Base-by-base conservation (phyloP, 2,888 invertebrate species). In the Chironomus tentans region DNA sequence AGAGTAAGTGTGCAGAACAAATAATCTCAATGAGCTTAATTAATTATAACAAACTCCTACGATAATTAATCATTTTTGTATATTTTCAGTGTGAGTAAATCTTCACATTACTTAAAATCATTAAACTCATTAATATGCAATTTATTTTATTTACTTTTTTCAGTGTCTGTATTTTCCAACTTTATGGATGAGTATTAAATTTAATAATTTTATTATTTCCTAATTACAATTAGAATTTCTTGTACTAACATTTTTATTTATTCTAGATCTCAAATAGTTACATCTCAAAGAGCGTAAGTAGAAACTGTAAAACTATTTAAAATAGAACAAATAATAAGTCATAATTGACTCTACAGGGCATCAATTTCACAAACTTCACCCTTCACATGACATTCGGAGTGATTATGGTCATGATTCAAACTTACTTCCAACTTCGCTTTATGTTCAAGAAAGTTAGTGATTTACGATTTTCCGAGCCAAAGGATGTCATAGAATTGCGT, bases 301-400 rank as follows among this genome's bases (percentile, higher is more conserved):
- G 5, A 22, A 46, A 38, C 18, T 13, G 0, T 2, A 13, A 5
- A 13, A n/a, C 48, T 15, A 18, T 0, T 10, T 1, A 24, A 28
- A 22, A 47, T 50, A n/a, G 13, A 21, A 2, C n/a, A 46, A 61
- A 70, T 72, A 28, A 4, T 4, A 28, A 28, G 28, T 77, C 21
- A 65, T 46, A 21, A 68, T 77, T 77, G 78, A 78, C 78, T 78
- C 85, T n/a, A 3, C 84, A 92, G 92, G 91, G 91, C 2, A 87
- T 94, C 18, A 88, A 89, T 80, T 94, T 94, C 82, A 86, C 89
- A 3, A 87, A 85, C 0, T 94, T 93, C 82, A 90, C 90, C 0
- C 79, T 90, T 0, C 93, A 94, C 82, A 92, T 93, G 91, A 85
- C 88, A 0, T 80, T 90, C 0, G 93, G 92, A 0, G 88, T 91